A percentile compares a stretch with the other conserved stretches of the same genome.
Evolutionary conservation across 2,113 vertebrate genomes (phyloP).

Genomic region (Laterallus jamaicensis): DNA sequence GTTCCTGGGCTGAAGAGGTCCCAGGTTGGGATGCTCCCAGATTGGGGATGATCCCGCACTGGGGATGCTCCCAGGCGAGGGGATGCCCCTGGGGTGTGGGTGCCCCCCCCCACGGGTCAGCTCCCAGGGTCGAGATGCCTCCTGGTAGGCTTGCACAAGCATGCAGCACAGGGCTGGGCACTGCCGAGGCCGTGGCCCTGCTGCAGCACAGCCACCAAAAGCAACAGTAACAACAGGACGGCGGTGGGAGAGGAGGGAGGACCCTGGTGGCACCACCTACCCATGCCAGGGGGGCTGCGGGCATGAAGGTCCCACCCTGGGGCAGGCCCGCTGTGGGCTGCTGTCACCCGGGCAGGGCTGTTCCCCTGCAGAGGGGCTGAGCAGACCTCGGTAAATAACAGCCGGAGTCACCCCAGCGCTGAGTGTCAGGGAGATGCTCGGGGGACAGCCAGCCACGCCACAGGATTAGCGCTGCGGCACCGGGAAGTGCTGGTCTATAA

Average conservation of each 20-base stretch:
- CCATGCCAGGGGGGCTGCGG: neutral
- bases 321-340: neutral
- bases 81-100: neutral
- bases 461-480: slow-evolving; percentile 28
- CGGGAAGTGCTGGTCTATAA: neutral
- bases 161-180: neutral
- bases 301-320: fast-evolving
- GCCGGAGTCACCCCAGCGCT: neutral
- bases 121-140: neutral
- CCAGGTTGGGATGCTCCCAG: neutral
- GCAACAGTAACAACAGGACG: fast-evolving
- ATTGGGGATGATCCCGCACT: neutral
- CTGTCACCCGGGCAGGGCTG: neutral
- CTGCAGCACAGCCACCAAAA: neutral
- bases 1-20: neutral
- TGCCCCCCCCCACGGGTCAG: neutral
- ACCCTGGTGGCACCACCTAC: neutral
- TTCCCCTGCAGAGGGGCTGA: neutral
- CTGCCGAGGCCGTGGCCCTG: neutral
- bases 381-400: slow-evolving; percentile 4
- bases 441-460: slow-evolving; percentile 1
- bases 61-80: neutral
- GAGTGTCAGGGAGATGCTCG: neutral
- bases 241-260: neutral
- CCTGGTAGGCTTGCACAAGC: neutral